A percentile compares a stretch with the other conserved stretches of the same genome.
These are phyloP conservation scores for Smutsia gigantea DNA, from an alignment of 2,797 vertebrate genomes.

Conservation along the genomic window DNA sequence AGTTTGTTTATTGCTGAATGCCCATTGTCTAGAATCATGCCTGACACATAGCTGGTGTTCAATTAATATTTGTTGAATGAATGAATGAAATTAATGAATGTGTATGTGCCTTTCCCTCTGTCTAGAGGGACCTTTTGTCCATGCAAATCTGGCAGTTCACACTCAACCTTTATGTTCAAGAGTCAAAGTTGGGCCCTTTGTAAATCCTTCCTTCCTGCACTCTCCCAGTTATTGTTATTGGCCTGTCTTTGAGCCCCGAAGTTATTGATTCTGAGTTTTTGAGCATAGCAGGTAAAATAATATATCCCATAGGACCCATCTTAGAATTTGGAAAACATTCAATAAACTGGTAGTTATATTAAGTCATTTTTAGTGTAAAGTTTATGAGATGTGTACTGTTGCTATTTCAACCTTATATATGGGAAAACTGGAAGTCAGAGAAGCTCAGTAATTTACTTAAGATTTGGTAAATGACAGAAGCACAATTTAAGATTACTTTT, in stretches of 20 bases:
- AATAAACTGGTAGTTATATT: background rate
- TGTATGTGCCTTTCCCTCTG: background rate
- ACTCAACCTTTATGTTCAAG: background rate
- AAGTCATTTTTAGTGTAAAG: background rate
- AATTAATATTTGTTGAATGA: background rate
- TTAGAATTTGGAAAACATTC: background rate
- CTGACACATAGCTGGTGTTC: background rate
- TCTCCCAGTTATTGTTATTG: background rate
- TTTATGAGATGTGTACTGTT: background rate
- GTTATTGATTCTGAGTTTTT: background rate
- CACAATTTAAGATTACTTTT: background rate
- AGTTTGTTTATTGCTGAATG: background rate
- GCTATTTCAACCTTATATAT: background rate
- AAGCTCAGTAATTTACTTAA: conserved; percentile 7
- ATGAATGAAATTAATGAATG: background rate
- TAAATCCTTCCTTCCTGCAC: background rate
- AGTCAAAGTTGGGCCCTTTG: background rate
- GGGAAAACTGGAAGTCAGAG: background rate
- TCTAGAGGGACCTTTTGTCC: background rate
- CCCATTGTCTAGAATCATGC: background rate
- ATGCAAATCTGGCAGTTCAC: background rate
- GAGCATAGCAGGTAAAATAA: background rate
- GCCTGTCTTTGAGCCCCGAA: background rate
- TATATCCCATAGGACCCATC: background rate
- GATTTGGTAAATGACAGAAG: background rate